Percentiles rank a stretch among this genome's conserved stretches.
Conservation (phyloP, 2,888 invertebrate genomes). For the Hipparchia sbordonii region DNA sequence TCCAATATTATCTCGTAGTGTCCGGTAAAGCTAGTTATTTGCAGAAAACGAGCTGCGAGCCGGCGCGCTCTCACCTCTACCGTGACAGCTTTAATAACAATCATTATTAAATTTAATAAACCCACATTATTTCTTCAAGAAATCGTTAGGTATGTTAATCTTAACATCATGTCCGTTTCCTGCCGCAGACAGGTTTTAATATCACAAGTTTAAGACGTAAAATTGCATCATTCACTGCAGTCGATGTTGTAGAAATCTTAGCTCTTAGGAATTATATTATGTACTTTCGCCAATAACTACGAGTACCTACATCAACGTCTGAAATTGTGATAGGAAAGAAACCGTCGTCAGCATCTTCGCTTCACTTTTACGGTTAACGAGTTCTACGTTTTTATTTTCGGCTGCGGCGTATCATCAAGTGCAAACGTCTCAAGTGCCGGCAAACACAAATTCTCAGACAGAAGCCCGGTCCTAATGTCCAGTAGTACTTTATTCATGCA, state of each 20-base stretch:
- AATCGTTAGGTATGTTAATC: neutral
- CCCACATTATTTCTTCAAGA: neutral
- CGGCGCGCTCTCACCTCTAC: neutral
- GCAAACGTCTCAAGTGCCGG: neutral
- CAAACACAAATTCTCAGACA: too few species aligned
- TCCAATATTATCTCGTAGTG: neutral
- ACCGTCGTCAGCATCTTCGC: neutral
- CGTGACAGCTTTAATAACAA: neutral
- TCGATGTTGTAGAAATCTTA: neutral
- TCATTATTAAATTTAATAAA: neutral
- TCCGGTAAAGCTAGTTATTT: neutral
- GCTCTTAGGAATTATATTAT: neutral
- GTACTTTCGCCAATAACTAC: neutral
- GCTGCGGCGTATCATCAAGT: neutral
- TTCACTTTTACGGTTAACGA: conserved; percentile 6
- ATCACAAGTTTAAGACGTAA: neutral
- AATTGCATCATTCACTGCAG: neutral
- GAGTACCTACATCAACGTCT: neutral
- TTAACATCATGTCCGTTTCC: neutral
- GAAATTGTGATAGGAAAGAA: conserved; percentile 1
- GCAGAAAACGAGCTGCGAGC: neutral
- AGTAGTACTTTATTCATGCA: too few species aligned
- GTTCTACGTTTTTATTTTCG: neutral
- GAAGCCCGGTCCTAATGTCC: too few species aligned
- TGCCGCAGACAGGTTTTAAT: neutral